Evolutionary conservation across 2,797 vertebrate species (phyloP), one percentile per base, ranked within the genome.

Genomic region (Pangasius mekongensis): DNA sequence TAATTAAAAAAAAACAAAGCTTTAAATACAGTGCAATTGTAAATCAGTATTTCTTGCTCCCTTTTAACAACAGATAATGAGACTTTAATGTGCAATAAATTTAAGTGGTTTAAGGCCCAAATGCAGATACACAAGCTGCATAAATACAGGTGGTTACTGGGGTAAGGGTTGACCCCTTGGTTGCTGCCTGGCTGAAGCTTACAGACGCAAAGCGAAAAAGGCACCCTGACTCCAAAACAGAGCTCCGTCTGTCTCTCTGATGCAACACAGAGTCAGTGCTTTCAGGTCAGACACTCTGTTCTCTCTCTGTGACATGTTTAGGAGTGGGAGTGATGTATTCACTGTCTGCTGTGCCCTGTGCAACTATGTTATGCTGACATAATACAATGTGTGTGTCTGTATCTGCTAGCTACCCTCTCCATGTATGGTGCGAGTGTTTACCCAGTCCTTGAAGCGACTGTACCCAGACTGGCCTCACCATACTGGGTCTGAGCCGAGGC

Each of bases 301-400:
- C 85, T 74, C 60, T 89, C 87, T 62, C 64, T 24, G 22, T 47
- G 93, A 89, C 89, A 87, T 94, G 93, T 95, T 95, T 95, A 95
- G 90, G 89, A 91, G 64, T 85, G 27, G 80, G 0, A 87, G 77
- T 93, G 95, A 96, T 94, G 94, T 76, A 96, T 92, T 91, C 56
- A 2, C 84, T 36, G 91, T 82, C 87, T 87, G 58, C 69, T 90
- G 88, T 89, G 86, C 90, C 90, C 90, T 85, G 87, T 87, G 87
- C 84, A 91, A 83, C 88, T 85, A 90, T 33, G 80, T 77, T 89
- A 71, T 81, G 74, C 85, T 84, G 85, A 89, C 81, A 84, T 64
- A 89, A 84, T 52, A 83, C 73, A 60, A 8, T 66, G 16, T 58
- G 73, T 62, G 83, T 58, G 54, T 60, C 22, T 81, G 54, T 80